phyloP scores from a whole-genome alignment of 2,797 vertebrate genomes.

The Macropodus opercularis region DNA sequence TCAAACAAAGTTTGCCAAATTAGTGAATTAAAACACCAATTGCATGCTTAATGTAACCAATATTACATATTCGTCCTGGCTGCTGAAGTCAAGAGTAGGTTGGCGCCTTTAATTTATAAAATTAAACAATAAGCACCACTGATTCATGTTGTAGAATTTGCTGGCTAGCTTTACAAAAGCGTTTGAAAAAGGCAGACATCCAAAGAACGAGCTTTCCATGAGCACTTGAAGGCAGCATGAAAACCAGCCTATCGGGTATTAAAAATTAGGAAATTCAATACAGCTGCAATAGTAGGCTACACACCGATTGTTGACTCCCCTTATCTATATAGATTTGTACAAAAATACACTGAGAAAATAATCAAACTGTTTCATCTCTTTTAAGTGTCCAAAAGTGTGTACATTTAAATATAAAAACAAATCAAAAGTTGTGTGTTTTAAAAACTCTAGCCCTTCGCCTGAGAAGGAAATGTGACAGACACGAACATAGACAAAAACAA shows the following conservation, averaged over 20 bases:
- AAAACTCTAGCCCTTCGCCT: conserved; percentile 99
- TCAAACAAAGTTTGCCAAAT: conserved; percentile 30
- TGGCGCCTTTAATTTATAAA: conserved; percentile 45
- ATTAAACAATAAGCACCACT: conserved; percentile 58
- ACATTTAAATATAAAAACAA: conserved; percentile 99
- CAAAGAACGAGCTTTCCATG: conserved; percentile 53
- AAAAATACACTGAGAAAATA: conserved; percentile 99
- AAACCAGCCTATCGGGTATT: conserved; percentile 92
- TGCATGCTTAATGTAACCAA: conserved; percentile 23
- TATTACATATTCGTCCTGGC: conserved; percentile 28
- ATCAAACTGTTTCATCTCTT: conserved; percentile 99
- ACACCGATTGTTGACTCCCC: conserved; percentile 97
- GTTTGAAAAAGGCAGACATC: conserved; percentile 33
- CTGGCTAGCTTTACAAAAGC: conserved; percentile 38
- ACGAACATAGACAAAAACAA: conserved; percentile 79
- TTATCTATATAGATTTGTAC: conserved; percentile 99
- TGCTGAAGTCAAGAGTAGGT: conserved; percentile 31
- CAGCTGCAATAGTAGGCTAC: conserved; percentile 88
- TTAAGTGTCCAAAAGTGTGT: conserved; percentile 98
- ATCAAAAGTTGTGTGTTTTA: conserved; percentile 85
- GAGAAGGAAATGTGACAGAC: conserved; percentile 93
- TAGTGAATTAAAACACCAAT: conserved; percentile 21
- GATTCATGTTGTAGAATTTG: conserved; percentile 50
- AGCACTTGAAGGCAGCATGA: conserved; percentile 84
- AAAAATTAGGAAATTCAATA: conserved; percentile 96